Conservation (phyloP, 2,113 vertebrate species). For the Catharus minimus region DNA sequence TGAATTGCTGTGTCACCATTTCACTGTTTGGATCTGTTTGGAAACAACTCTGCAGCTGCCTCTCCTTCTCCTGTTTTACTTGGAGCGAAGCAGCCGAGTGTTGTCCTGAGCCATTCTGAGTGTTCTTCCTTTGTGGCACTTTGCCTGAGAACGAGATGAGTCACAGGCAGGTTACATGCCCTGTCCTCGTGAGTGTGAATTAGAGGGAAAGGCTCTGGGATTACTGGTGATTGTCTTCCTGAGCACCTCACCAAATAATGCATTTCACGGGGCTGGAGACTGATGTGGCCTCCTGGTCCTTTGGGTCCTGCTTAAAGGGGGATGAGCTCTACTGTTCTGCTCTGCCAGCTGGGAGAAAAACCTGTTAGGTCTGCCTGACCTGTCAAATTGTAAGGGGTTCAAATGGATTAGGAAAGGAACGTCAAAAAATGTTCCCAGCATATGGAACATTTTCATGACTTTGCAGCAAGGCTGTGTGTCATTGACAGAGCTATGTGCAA, state of each 20-base stretch:
- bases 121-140: conserved; percentile 47
- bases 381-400: conserved; percentile 55
- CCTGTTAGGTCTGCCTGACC: conserved; percentile 58
- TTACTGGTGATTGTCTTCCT: conserved; percentile 5
- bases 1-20: not conserved
- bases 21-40: not conserved
- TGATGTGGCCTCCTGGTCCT: not conserved
- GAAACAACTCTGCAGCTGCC: not conserved
- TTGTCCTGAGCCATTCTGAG: not conserved
- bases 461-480: not conserved
- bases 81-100: not conserved
- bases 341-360: conserved; percentile 40
- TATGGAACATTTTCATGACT: not conserved
- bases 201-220: conserved; percentile 1
- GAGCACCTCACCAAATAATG: not conserved
- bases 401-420: conserved; percentile 55
- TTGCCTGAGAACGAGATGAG: not conserved
- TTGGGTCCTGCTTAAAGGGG: not conserved
- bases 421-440: conserved; percentile 3
- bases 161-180: conserved; percentile 28
- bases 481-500: not conserved
- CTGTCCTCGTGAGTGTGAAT: not conserved
- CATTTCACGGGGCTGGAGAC: not conserved
- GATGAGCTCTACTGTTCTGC: conserved; percentile 7
- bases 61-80: conserved; percentile 31